These are phyloP conservation scores for Drosophila truncata DNA, from an alignment of 1,140 invertebrate genomes.

Conservation along the genomic window DNA sequence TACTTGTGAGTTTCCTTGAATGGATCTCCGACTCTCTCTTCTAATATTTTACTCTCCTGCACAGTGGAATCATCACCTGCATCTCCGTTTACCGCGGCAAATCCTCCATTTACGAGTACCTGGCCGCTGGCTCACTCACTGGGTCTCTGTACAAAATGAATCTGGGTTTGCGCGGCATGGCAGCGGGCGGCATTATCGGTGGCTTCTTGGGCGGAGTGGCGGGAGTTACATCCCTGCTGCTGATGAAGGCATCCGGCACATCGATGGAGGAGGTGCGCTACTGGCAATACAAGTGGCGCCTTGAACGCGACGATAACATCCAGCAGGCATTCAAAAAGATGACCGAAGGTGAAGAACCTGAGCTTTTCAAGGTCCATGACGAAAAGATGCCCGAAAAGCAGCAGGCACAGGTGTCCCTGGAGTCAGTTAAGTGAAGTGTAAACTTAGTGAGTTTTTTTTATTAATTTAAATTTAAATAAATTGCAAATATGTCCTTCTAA, in stretches of 20 bases:
- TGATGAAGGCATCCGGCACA: constrained; percentile 86
- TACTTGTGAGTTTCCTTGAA: constrained; percentile 87
- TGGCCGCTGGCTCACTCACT: constrained; percentile 87
- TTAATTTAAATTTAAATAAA: constrained; percentile 78
- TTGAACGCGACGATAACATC: constrained; percentile 72
- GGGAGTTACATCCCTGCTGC: constrained; percentile 84
- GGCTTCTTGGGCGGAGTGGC: constrained; percentile 86
- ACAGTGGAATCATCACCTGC: constrained; percentile 87
- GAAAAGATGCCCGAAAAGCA: constrained; percentile 45
- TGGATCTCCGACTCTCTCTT: neutral
- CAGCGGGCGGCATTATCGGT: constrained; percentile 88
- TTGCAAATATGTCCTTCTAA: constrained; percentile 75
- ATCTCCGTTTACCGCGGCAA: constrained; percentile 89
- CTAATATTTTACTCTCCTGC: constrained; percentile 44
- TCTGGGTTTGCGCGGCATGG: constrained; percentile 88
- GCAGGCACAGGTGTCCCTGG: constrained; percentile 50
- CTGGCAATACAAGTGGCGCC: constrained; percentile 86
- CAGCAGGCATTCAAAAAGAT: constrained; percentile 75
- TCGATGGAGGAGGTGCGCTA: constrained; percentile 87
- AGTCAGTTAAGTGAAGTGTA: constrained; percentile 60
- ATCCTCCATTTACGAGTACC: constrained; percentile 88
- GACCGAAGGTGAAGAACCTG: constrained; percentile 44
- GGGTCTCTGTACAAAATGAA: constrained; percentile 85
- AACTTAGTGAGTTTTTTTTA: constrained; percentile 42
- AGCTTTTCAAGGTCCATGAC: constrained; percentile 70